These are phyloP conservation scores for Brachystomella parvula DNA, from an alignment of 1,140 invertebrate species.

Conservation along the genomic window DNA sequence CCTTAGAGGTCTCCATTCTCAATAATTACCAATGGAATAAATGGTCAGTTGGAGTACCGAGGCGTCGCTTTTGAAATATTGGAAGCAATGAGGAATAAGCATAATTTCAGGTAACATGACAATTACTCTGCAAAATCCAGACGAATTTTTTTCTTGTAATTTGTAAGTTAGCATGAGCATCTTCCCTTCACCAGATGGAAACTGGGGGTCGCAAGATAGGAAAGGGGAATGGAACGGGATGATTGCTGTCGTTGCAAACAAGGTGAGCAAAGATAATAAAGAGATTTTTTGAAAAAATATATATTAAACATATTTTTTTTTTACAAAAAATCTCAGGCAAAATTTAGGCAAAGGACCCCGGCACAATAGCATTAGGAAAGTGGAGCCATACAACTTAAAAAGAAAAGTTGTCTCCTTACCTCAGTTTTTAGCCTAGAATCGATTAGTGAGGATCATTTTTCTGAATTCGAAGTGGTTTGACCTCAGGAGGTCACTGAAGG, in stretches of 20 bases:
- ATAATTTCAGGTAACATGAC: slow-evolving; percentile 41
- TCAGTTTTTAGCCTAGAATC: no score
- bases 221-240: slow-evolving; percentile 45
- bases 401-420: no score
- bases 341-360: no score
- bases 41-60: background rate
- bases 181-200: slow-evolving; percentile 40
- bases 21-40: background rate
- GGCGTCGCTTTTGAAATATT: slow-evolving; percentile 39
- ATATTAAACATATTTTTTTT: background rate
- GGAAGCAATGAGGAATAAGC: slow-evolving; percentile 37
- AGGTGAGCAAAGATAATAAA: slow-evolving; percentile 36
- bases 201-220: slow-evolving; percentile 40
- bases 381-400: no score
- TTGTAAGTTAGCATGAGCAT: slow-evolving; percentile 39
- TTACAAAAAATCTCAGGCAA: no score
- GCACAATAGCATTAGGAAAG: no score
- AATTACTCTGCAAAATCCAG: background rate
- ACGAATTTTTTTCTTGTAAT: background rate
- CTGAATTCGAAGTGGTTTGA: no score
- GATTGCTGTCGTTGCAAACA: slow-evolving; percentile 41
- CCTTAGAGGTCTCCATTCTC: slow-evolving; percentile 9
- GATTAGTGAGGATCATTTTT: no score
- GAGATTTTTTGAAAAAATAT: background rate
- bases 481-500: no score